Evolutionary conservation across 2,888 invertebrate genomes (phyloP).

Genomic region (Hypomecis punctinalis): DNA sequence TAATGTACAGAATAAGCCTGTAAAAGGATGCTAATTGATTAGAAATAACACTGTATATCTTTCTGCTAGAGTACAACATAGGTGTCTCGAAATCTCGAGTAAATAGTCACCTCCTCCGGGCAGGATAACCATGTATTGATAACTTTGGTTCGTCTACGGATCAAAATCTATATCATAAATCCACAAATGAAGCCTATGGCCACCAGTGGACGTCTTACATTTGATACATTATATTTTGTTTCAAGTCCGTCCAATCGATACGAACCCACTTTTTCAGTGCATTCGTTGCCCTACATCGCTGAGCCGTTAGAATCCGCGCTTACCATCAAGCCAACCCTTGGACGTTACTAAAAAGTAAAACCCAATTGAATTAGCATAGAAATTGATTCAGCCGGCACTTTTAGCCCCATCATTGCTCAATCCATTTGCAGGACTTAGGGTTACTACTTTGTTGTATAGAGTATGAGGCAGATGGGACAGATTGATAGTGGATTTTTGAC

Average conservation of each 20-base stretch:
- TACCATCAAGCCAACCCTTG: conserved; percentile 37
- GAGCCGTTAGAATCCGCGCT: conserved; percentile 18
- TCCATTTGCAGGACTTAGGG: conserved; percentile 66
- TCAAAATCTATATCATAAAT: too few relatives aligned
- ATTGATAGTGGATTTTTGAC: neutral
- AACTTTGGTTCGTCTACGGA: too few relatives aligned
- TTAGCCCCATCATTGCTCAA: conserved; percentile 68
- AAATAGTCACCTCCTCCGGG: too few relatives aligned
- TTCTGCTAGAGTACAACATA: too few relatives aligned
- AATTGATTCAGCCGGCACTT: conserved; percentile 65
- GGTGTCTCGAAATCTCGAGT: too few relatives aligned
- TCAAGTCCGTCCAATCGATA: neutral
- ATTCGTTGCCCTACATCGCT: neutral
- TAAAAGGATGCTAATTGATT: too few relatives aligned
- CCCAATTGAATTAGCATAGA: conserved; percentile 73
- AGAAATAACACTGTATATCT: too few relatives aligned
- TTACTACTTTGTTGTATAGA: conserved; percentile 37
- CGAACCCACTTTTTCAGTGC: neutral
- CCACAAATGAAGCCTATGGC: too few relatives aligned
- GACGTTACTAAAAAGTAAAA: conserved; percentile 59
- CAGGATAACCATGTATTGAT: too few relatives aligned
- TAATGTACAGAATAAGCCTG: too few relatives aligned
- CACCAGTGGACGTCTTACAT: too few relatives aligned
- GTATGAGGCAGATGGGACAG: conserved; percentile 23
- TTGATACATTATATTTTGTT: too few relatives aligned